phyloP scores from a whole-genome alignment of 2,113 vertebrate species.

The Hyperopisus bebe region DNA sequence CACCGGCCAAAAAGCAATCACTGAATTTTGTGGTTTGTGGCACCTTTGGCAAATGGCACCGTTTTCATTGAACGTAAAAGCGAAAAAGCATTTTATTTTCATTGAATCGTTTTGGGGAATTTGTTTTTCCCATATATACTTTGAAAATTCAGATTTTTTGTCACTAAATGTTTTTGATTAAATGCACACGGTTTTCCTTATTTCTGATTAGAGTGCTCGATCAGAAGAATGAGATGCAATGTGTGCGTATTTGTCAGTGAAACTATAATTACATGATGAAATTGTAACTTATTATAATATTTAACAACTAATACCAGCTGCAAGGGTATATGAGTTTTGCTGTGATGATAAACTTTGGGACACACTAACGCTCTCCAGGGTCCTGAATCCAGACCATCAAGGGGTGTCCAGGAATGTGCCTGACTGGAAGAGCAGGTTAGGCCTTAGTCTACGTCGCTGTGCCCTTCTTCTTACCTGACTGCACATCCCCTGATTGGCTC shows the following conservation, averaged over 20 bases:
- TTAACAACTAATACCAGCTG: not conserved
- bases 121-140: not conserved
- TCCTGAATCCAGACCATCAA: constrained; percentile 7
- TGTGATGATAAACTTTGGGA: not conserved
- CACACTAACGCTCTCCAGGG: constrained; percentile 7
- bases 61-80: not conserved
- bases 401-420: not conserved
- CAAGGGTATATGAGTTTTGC: not conserved
- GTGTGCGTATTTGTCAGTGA: not conserved
- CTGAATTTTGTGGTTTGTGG: constrained; percentile 4
- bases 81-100: not conserved
- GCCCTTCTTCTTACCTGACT: not conserved
- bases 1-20: not conserved
- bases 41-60: not conserved
- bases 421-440: not conserved
- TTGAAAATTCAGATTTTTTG: not conserved
- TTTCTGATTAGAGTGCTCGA: not conserved
- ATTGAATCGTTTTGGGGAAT: not conserved
- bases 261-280: not conserved
- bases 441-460: not conserved
- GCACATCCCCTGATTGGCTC: not conserved
- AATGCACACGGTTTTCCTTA: not conserved
- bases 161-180: not conserved
- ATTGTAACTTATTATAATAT: not conserved
- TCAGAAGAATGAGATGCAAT: not conserved